phyloP scores from a whole-genome alignment of 2,113 vertebrate genomes.

The Oriolus oriolus region DNA sequence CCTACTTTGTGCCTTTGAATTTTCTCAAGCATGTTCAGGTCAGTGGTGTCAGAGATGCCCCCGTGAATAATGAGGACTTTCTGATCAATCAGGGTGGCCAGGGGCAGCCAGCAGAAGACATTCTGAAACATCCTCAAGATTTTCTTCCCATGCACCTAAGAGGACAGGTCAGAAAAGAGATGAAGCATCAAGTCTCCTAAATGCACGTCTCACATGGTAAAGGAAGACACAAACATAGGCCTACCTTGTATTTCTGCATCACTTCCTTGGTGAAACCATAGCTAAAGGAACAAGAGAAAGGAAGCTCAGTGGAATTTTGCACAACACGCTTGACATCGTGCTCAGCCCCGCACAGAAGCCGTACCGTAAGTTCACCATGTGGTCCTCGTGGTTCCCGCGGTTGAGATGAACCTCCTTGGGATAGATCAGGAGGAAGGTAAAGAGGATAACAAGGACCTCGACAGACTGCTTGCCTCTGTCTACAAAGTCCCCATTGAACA shows the following conservation, averaged over 20 bases:
- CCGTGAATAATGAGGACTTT: slow-evolving; percentile 89
- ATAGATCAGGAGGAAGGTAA: slow-evolving; percentile 88
- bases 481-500: slow-evolving; percentile 94
- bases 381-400: slow-evolving; percentile 91
- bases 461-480: slow-evolving; percentile 89
- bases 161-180: background rate
- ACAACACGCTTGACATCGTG: fast-evolving
- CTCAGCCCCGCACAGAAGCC: background rate
- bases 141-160: slow-evolving; percentile 84
- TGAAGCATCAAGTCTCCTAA: background rate
- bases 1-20: slow-evolving; percentile 85
- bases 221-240: background rate
- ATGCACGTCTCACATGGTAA: fast-evolving
- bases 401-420: slow-evolving; percentile 89
- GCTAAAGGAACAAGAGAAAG: slow-evolving; percentile 66
- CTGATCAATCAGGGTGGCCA: slow-evolving; percentile 87
- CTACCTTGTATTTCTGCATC: slow-evolving; percentile 88
- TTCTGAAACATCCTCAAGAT: slow-evolving; percentile 86
- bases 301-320: background rate
- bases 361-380: slow-evolving; percentile 89
- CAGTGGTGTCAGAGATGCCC: slow-evolving; percentile 86
- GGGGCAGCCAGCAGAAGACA: slow-evolving; percentile 89
- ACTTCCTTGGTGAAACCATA: slow-evolving; percentile 93
- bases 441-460: slow-evolving; percentile 88
- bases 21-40: slow-evolving; percentile 79